Base-by-base conservation (phyloP, 2,797 vertebrate genomes). In the Enteromius mattozi region DNA sequence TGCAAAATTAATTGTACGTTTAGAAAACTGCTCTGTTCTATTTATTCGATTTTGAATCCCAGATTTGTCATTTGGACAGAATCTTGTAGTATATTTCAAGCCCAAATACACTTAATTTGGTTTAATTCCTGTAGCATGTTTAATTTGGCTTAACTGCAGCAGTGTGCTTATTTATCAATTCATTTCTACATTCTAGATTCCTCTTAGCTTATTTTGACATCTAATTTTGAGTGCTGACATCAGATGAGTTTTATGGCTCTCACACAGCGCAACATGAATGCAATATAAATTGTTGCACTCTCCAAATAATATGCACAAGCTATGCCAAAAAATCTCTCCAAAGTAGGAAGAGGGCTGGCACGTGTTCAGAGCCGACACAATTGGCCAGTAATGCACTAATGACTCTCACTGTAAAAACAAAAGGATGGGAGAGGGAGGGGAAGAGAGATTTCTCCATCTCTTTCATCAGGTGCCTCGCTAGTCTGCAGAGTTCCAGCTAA, bases 321-420 rank as follows among this genome's bases (percentile, higher is more conserved):
- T 27, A 49, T 77, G 81, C 61, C 71, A 83, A 68, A 68, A 75
- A 83, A 80, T 78, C 68, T 82, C 80, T 81, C 40, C 4, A 47
- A 70, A 75, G 78, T 56, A 80, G 83, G 68, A 6, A 66, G n/a
- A 79, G 30, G 45, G 10, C 54, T 85, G 83, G 42, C 74, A 66
- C 13, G 59, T 61, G 49, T 88, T 87, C 84, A 85, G 49, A 83
- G 59, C 14, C 4, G 19, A 45, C 75, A 75, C 63, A 40, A 74
- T 78, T 65, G 84, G 80, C 76, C 71, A 56, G 47, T 86, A 85
- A 87, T 85, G 74, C 83, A 83, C 51, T 85, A 85, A 84, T 81
- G 83, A 83, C 42, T 59, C 76, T 19, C 54, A 54, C 45, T 63
- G 63, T 65, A 81, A 79, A 85, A 86, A 82, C 84, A 78, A 33